Conservation (phyloP, 2,797 vertebrate genomes). For the Thunnus albacares region DNA sequence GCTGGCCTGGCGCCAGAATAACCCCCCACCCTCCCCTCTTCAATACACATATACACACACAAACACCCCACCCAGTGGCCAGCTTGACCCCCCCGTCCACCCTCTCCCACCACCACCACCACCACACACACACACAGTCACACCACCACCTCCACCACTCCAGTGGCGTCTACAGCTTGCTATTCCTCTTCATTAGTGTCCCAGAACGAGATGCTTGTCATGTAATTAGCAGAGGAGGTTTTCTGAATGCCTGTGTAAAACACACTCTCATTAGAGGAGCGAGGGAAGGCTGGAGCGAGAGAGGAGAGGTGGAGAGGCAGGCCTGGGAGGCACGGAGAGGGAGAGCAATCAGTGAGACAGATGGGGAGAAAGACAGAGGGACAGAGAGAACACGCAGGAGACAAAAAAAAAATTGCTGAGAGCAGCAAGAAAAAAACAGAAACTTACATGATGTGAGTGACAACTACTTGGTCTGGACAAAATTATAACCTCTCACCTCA, state of each 20-base stretch:
- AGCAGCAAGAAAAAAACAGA: conserved; percentile 39
- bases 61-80: conserved; percentile 51
- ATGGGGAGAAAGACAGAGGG: conserved; percentile 27
- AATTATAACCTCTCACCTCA: conserved; percentile 7
- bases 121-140: conserved; percentile 23
- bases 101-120: neutral
- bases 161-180: conserved; percentile 72
- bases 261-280: conserved; percentile 78
- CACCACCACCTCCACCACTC: conserved; percentile 37
- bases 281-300: conserved; percentile 59
- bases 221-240: conserved; percentile 83
- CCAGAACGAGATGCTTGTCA: conserved; percentile 82
- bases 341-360: conserved; percentile 54
- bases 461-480: conserved; percentile 14
- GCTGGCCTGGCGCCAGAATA: conserved; percentile 78
- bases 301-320: conserved; percentile 59
- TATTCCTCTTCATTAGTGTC: conserved; percentile 86
- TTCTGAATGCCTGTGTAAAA: conserved; percentile 75
- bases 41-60: conserved; percentile 31
- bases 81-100: conserved; percentile 35
- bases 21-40: conserved; percentile 47
- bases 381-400: conserved; percentile 18
- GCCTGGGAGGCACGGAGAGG: conserved; percentile 55
- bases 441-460: conserved; percentile 9
- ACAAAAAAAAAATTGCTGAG: conserved; percentile 10